Evolutionary conservation across 2,888 invertebrate genomes (phyloP), one percentile per base, ranked within the genome.

Genomic region (Ophion ellenae): DNA sequence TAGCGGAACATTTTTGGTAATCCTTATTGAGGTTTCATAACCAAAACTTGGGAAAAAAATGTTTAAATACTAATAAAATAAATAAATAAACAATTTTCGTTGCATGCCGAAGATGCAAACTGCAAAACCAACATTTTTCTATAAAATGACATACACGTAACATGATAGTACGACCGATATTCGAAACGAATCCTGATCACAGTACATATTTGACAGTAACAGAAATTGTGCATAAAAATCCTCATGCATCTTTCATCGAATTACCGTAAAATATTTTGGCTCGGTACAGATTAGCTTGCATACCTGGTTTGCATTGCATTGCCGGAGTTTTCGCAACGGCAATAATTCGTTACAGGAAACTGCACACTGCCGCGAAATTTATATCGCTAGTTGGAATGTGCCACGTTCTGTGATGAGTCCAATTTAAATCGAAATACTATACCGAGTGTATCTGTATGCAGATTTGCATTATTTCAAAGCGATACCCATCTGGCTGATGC

Each of bases 401-500:
- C 17, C 14, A 11, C 17, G 45, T 6, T 32, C 28, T 47, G 11
- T 28, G 59, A 78, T 69, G n/a, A 53, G 59, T 78, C 20, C 36
- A 59, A 36, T 73, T 73, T 40, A 75, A 45, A 45, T 45, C 47
- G 28, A 64, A 63, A 53, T 32, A 64, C 32, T 45, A 53, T 61
- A 47, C 59, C 32, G 40, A 53, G 20, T 83, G 63, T 67, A 75
- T 86, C 80, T 67, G 69, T 59, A 71, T 57, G 24, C 53, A 17
- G n/a, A 73, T 63, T 70, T 57, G 75, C 75, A 47, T 70, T 70
- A 63, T 53, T 61, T 61, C 79, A 77, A 81, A 74, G 71, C 73
- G 67, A 81, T 63, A 85, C 71, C 32, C 70, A 86, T 83, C 78
- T 84, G 53, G 66, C 59, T 75, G 73, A 80, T 70, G 45, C 63